A percentile compares a stretch with the other conserved stretches of the same genome.
phyloP scores from a whole-genome alignment of 2,113 vertebrate genomes.

The Bombycilla garrulus region DNA sequence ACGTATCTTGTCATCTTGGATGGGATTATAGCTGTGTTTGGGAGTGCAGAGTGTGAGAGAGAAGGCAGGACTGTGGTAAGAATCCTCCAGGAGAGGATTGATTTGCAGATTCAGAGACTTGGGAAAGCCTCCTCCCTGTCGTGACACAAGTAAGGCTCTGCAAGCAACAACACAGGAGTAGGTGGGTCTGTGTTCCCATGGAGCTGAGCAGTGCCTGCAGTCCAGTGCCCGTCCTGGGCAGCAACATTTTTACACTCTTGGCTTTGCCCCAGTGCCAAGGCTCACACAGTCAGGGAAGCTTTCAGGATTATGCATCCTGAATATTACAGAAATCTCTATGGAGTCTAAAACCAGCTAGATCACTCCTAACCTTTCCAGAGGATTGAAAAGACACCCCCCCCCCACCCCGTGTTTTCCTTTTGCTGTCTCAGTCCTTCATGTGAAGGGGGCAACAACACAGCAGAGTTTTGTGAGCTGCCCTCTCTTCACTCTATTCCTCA shows the following conservation, averaged over 20 bases:
- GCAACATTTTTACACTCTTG: neutral
- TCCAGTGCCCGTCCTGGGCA: neutral
- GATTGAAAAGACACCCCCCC: neutral
- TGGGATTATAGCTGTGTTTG: neutral
- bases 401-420: neutral
- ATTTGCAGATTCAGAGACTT: neutral
- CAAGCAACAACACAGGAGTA: too few relatives aligned
- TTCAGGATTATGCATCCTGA: neutral
- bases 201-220: neutral
- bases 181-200: fast-evolving
- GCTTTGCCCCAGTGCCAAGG: neutral
- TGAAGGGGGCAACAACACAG: neutral
- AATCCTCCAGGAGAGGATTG: neutral
- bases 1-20: neutral
- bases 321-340: neutral
- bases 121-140: neutral
- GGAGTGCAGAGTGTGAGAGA: neutral
- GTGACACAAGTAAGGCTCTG: neutral
- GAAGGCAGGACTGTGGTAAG: neutral
- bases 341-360: neutral
- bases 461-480: neutral
- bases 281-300: neutral
- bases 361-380: neutral
- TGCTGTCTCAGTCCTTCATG: neutral
- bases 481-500: neutral